Evolutionary conservation across 1,140 invertebrate species (phyloP).

Genomic region (Lepidurus couesii): DNA sequence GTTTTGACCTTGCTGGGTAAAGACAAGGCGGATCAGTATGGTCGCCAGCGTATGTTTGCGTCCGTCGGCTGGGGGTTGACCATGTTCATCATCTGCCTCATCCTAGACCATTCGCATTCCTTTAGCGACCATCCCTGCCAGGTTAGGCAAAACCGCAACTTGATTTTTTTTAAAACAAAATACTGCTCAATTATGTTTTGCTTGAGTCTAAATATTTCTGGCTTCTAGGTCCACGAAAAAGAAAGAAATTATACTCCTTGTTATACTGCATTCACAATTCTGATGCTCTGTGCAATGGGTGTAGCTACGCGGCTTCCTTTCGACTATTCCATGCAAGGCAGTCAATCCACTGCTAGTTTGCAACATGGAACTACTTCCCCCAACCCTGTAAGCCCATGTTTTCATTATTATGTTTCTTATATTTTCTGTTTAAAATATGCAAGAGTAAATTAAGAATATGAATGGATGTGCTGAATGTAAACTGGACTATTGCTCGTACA

Average conservation of each 20-base stretch:
- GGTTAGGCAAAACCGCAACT: not conserved
- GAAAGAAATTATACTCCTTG: constrained; percentile 98
- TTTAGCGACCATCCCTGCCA: constrained; percentile 57
- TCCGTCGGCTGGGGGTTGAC: constrained; percentile 95
- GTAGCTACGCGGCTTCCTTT: constrained; percentile 75
- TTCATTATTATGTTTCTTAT: too few species aligned
- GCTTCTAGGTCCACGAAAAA: constrained; percentile 57
- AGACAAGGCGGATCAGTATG: constrained; percentile 82
- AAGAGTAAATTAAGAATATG: too few species aligned
- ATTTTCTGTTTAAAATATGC: too few species aligned
- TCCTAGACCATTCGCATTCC: constrained; percentile 89
- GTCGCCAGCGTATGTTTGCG: constrained; percentile 96
- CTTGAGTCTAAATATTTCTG: not conserved
- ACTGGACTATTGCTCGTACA: too few species aligned
- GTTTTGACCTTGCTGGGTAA: constrained; percentile 86
- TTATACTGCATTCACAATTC: constrained; percentile 89
- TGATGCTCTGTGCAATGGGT: constrained; percentile 91
- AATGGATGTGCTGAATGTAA: too few species aligned
- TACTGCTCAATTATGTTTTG: too few species aligned
- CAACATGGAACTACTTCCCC: constrained; percentile 12
- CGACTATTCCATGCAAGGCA: constrained; percentile 40
- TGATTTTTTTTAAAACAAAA: too few species aligned
- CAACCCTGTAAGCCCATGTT: not conserved
- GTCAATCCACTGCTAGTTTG: not conserved
- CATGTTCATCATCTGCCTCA: constrained; percentile 98